These are phyloP conservation scores for Machaerirhynchus nigripectus DNA, from an alignment of 2,113 vertebrate species.

Conservation along the genomic window DNA sequence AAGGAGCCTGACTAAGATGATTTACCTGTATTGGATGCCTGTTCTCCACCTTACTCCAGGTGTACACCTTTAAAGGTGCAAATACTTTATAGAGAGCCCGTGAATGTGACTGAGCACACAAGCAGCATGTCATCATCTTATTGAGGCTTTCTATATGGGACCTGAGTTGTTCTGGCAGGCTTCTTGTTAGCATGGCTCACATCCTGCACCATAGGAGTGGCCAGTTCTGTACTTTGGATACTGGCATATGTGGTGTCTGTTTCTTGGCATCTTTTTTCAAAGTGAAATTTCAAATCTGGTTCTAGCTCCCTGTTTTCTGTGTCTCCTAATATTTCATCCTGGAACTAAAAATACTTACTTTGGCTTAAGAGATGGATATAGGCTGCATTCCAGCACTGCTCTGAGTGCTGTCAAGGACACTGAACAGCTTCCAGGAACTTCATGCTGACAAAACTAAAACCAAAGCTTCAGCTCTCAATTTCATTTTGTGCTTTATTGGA, in stretches of 20 bases:
- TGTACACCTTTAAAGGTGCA: background rate
- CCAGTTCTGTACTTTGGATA: background rate
- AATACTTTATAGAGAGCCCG: background rate
- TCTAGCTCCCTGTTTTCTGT: background rate
- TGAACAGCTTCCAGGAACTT: background rate
- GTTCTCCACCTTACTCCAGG: rapidly evolving
- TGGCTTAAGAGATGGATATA: background rate
- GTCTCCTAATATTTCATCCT: background rate
- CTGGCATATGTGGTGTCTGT: rapidly evolving
- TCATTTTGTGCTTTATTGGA: background rate
- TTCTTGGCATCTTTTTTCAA: background rate
- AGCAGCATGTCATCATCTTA: background rate
- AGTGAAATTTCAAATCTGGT: background rate
- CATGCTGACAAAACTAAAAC: background rate
- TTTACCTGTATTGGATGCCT: rapidly evolving
- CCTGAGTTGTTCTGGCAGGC: background rate
- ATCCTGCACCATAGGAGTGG: rapidly evolving
- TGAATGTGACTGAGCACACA: background rate
- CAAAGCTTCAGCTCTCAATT: background rate
- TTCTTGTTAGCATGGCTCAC: background rate
- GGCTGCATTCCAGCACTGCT: background rate
- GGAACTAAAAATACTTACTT: constrained; percentile 6
- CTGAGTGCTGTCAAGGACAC: background rate
- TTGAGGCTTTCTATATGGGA: background rate
- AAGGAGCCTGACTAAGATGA: background rate